Evolutionary conservation across 1,140 invertebrate species (phyloP).

Genomic region (Mactra quadrangularis): DNA sequence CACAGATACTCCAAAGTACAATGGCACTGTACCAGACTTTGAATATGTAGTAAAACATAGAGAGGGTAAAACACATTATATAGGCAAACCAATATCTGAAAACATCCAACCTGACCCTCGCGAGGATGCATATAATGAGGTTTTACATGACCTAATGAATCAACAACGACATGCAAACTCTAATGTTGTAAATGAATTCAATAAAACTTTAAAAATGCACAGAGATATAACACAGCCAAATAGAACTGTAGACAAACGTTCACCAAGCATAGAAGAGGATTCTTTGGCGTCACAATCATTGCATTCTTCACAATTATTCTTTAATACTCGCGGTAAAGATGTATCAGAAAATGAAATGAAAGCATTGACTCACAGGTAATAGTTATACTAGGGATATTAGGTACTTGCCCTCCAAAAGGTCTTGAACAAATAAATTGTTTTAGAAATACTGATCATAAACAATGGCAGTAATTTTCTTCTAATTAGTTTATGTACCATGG

Average conservation of each 20-base stretch:
- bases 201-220: neutral
- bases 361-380: neutral
- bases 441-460: too few species aligned
- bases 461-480: too few species aligned
- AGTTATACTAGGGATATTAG: too few species aligned
- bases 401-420: too few species aligned
- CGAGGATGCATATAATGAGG: neutral
- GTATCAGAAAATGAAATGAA: constrained; percentile 5
- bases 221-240: neutral
- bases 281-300: too few species aligned
- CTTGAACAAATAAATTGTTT: too few species aligned
- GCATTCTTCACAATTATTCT: too few species aligned
- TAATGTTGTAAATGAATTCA: too few species aligned
- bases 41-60: neutral
- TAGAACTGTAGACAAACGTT: neutral
- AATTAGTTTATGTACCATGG: too few species aligned
- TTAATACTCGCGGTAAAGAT: neutral
- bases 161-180: too few species aligned
- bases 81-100: neutral
- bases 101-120: neutral
- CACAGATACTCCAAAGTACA: too few species aligned
- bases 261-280: neutral
- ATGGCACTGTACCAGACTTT: neutral
- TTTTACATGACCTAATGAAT: too few species aligned
- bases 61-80: neutral